Base-by-base conservation (phyloP, 2,888 invertebrate genomes). In the Drosophila tanythrix region DNA sequence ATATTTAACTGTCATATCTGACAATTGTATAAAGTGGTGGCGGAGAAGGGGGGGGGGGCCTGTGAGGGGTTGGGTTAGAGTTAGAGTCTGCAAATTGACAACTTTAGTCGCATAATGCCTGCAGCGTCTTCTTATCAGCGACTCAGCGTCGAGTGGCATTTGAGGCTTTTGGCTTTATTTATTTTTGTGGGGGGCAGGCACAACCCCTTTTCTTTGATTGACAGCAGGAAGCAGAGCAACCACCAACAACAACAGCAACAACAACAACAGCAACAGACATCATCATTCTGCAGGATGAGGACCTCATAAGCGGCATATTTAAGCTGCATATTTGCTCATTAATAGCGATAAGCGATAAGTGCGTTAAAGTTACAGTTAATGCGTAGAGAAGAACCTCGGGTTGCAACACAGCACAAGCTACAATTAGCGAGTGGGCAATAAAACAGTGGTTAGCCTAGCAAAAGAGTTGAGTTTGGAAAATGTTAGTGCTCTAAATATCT, bases 291-390 rank as follows among this genome's bases (percentile, higher is more conserved):
- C 71, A 69, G 70, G 64, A 63, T 71, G 61, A 55, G 36, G 62
- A 43, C 21, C 68, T 58, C 52, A 51, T 61, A 52, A 66, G 31
- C 60, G 40, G 68, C 68, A 50, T 82, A 76, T 84, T 88, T 82
- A 76, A 66, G 79, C 70, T 73, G 80, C 74, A 91, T 92, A 91
- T 91, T 91, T 91, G 82, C 83, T 89, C 89, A 91, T 91, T 88
- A 91, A 90, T 86, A 74, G 86, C 78, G 81, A 77, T 77, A 76
- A 76, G 79, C 79, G 82, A 76, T 89, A 85, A 85, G 83, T 81
- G 88, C 69, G 85, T 88, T 88, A 86, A 86, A 90, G 85, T 86
- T 88, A 83, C 76, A 80, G 70, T 86, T 86, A 88, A 86, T 83
- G 69, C 72, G 53, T 29, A 66, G 63, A 69, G 73, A 68, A 50